phyloP scores from a whole-genome alignment of 1,140 invertebrate species.

The Acromyrmex heyeri region DNA sequence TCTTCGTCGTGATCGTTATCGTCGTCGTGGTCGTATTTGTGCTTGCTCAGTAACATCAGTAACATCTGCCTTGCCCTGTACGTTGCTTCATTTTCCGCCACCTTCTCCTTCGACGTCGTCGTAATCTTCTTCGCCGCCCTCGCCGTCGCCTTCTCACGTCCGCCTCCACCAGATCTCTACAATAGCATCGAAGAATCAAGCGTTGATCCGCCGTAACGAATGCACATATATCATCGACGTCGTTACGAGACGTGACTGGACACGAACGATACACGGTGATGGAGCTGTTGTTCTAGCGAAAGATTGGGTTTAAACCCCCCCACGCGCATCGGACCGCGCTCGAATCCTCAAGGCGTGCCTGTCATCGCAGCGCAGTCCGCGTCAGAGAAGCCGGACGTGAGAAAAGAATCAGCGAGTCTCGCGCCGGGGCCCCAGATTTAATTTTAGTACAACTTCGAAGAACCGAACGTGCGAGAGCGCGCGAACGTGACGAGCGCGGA shows the following conservation, averaged over 20 bases:
- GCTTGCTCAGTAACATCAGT: constrained; percentile 59
- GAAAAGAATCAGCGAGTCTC: constrained; percentile 54
- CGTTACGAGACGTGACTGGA: not conserved
- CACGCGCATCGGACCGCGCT: not conserved
- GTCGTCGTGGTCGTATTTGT: constrained; percentile 55
- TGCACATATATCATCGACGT: not conserved
- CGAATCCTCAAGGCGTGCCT: constrained; percentile 20
- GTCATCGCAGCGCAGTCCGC: constrained; percentile 45
- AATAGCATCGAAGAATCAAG: constrained; percentile 53
- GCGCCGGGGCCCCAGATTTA: constrained; percentile 57
- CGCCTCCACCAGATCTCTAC: constrained; percentile 56
- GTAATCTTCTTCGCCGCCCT: constrained; percentile 8
- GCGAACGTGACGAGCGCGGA: constrained; percentile 17
- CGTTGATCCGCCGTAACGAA: constrained; percentile 31
- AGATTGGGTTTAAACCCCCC: no score
- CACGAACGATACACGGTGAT: not conserved
- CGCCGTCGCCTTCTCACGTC: constrained; percentile 47
- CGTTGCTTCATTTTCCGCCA: constrained; percentile 66
- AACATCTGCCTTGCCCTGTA: constrained; percentile 52
- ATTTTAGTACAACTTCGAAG: constrained; percentile 60
- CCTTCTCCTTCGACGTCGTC: constrained; percentile 30
- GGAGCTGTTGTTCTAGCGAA: not conserved
- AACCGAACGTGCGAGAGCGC: constrained; percentile 58
- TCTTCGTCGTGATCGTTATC: constrained; percentile 51
- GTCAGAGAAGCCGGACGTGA: constrained; percentile 54